These are phyloP conservation scores for Cydia amplana DNA, from an alignment of 1,140 invertebrate species.

Conservation along the genomic window DNA sequence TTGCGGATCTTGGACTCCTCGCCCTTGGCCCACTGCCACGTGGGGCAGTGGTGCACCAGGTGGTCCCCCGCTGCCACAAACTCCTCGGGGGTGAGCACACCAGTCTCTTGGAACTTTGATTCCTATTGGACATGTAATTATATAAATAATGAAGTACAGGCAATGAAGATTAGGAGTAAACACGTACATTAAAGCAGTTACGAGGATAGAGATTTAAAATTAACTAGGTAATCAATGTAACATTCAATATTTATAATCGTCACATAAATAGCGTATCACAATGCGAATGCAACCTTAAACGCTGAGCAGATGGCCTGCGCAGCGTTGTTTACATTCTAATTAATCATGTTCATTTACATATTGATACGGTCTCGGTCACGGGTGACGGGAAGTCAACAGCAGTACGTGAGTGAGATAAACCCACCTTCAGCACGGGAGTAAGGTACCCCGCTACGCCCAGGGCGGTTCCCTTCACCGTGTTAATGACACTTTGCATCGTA, in stretches of 20 bases:
- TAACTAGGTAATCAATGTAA: conserved; percentile 12
- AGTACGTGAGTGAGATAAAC: conserved; percentile 34
- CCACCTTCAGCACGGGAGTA: conserved; percentile 94
- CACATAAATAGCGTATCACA: neutral
- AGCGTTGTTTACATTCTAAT: conserved; percentile 16
- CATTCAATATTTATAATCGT: neutral
- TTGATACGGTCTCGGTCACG: conserved; percentile 25
- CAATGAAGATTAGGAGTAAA: neutral
- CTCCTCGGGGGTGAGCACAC: conserved; percentile 97
- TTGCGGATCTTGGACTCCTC: conserved; percentile 92
- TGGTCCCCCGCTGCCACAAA: conserved; percentile 99
- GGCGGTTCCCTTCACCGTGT: conserved; percentile 96
- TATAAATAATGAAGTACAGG: no score
- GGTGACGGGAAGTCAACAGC: conserved; percentile 32
- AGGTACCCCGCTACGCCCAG: conserved; percentile 97
- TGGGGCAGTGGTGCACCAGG: conserved; percentile 99
- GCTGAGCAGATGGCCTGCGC: neutral
- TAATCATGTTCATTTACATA: conserved; percentile 24
- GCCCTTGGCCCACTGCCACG: conserved; percentile 98
- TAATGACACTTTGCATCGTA: conserved; percentile 96
- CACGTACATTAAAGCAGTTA: conserved; percentile 25
- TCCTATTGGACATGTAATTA: conserved; percentile 85
- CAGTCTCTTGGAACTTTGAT: conserved; percentile 99
- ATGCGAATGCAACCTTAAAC: neutral
- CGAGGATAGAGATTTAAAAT: neutral